Base-by-base conservation (phyloP, 2,888 invertebrate species). In the Elmis aenea region DNA sequence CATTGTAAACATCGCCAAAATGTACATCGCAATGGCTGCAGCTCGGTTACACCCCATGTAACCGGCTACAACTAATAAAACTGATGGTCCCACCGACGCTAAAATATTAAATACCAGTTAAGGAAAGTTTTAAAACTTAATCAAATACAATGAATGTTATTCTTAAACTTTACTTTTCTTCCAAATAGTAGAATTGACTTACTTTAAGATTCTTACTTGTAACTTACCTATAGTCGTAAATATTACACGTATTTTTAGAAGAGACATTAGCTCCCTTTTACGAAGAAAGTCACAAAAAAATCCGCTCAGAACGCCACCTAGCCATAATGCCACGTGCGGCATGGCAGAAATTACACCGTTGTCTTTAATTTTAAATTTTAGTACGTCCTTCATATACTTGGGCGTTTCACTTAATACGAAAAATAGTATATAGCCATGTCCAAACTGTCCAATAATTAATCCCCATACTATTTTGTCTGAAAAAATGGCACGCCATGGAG, bases 271-370 rank as follows among this genome's bases (percentile, higher is more conserved):
- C 26, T 73, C 69, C 21, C 64, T 72, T 37, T 73, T 72, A 10
- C 83, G 75, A 41, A 83, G 60, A 64, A 75, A 79, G 55, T 87
- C 86, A 25, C 81, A 81, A 1, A 82, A 22, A 42, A 76, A 74
- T 2, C 83, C 83, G 11, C 78, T 77, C 36, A 67, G 50, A 52
- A 80, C 73, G 1, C 79, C 76, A 0, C 76, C 70, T 10, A 79
- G 46, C 76, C 79, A 80, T 76, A 81, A 80, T 1, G 76, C 72
- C 0, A 77, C 61, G 54, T 80, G 81, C 0, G 82, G 82, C 9
- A 81, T 49, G 0, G 81, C 72, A 0, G 79, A 76, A 21, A 79
- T 66, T 1, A 74, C 59, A 2, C 81, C 79, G 31, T 81, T 79
- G 50, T 75, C 65, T 46, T 75, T 70, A 32, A 81, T 76, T 51